These are phyloP conservation scores for Daphoenositta chrysoptera DNA, from an alignment of 2,113 vertebrate genomes.

Conservation along the genomic window DNA sequence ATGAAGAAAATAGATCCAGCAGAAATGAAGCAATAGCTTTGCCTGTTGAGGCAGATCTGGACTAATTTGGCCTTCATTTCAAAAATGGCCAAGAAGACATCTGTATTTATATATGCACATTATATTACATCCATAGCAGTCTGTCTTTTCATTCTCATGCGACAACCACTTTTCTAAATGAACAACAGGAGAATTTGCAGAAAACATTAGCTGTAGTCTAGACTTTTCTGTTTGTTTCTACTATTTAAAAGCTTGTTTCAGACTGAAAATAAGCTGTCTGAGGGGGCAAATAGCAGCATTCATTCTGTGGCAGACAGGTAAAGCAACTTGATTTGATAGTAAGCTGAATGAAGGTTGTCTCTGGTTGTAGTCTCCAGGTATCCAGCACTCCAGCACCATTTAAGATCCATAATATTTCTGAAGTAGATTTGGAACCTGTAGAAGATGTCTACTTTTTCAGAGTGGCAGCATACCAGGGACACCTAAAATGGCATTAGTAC, in stretches of 20 bases:
- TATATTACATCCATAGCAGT: neutral
- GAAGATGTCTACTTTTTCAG: neutral
- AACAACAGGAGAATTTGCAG: constrained; percentile 3
- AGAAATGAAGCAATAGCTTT: neutral
- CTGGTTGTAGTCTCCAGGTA: neutral
- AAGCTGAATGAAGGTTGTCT: neutral
- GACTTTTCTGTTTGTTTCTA: neutral
- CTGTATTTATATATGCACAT: constrained; percentile 5
- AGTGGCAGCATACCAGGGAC: neutral
- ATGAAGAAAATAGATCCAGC: neutral
- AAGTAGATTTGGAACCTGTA: neutral
- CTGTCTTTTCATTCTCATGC: neutral
- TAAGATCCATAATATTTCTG: neutral
- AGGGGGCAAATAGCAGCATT: neutral
- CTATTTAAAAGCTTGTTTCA: neutral
- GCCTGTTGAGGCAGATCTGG: neutral
- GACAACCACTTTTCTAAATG: constrained; percentile 11
- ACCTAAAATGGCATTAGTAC: neutral
- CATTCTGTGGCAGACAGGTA: neutral
- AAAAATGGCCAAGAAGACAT: constrained; percentile 29
- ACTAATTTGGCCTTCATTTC: constrained; percentile 13
- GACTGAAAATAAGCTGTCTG: neutral
- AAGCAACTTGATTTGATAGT: neutral
- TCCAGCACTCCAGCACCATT: neutral
- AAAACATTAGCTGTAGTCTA: neutral